Conservation (phyloP, 2,797 vertebrate species). For the Carcharodon carcharias region DNA sequence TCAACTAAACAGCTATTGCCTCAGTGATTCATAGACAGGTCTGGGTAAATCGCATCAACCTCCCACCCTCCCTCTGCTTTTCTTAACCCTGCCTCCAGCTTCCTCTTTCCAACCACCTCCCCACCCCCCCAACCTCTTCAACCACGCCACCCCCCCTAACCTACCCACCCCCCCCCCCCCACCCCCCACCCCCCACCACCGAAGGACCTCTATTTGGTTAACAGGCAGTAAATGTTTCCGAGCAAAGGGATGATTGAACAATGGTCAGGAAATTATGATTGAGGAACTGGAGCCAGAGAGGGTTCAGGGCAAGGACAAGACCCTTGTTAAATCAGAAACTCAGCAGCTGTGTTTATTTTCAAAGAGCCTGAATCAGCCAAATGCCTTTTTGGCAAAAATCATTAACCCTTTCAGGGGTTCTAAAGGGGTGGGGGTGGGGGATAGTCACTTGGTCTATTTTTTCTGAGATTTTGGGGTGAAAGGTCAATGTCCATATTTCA, state of each 20-base stretch:
- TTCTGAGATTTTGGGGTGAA: neutral
- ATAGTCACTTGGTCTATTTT: neutral
- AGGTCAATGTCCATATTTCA: neutral
- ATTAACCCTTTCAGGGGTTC: neutral
- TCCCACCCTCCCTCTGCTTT: too few relatives aligned
- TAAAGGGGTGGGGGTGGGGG: too few relatives aligned
- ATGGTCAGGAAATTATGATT: neutral
- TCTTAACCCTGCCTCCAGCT: neutral
- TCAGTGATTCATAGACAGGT: neutral
- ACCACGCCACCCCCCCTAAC: too few relatives aligned
- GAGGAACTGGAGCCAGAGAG: neutral
- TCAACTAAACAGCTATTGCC: neutral
- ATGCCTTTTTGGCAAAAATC: neutral
- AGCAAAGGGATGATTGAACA: neutral
- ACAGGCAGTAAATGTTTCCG: neutral
- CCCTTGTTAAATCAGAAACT: neutral
- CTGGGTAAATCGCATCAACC: neutral
- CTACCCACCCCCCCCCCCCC: too few relatives aligned
- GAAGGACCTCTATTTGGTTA: neutral
- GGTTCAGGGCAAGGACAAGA: neutral
- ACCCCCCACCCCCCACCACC: fast-evolving
- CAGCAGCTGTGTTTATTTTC: neutral
- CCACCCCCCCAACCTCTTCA: neutral
- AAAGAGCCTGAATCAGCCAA: neutral
- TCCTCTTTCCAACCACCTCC: neutral